Evolutionary conservation across 2,888 invertebrate genomes (phyloP), one percentile per base, ranked within the genome.

Genomic region (Boloria selene): DNA sequence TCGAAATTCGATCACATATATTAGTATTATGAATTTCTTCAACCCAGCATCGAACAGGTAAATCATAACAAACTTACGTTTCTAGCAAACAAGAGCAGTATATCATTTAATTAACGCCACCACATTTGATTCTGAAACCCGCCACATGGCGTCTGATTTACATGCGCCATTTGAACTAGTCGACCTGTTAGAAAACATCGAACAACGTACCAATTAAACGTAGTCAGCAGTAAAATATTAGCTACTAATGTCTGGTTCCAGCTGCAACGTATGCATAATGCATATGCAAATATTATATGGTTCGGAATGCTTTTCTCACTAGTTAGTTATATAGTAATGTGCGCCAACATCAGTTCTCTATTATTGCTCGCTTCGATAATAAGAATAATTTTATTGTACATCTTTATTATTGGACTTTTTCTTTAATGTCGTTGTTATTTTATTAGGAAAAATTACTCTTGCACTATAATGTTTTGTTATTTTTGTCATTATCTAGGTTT

Each of bases 81-180:
- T 31, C 31, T 31, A 31, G 10, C 31, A 31, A n/a, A 31, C 10
- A 7, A 38, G 31, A 38, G 10, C 31, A 38, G 10, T 2, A 7
- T 7, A 38, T 38, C 3, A 2, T 38, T 38, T 38, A 38, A 38
- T 38, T 0, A 38, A 38, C 7, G 13, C 38, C 17, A 47, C 26
- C 31, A 5, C 16, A 26, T 13, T 47, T 26, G 1, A 45, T 58
- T 26, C 16, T 31, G 13, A 47, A 38, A 52, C 31, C n/a, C 38
- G 16, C 22, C 60, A 66, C 38, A 64, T 58, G 55, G 17, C 52
- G 50, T 54, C 38, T 61, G 53, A 69, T 69, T 69, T 64, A 59
- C 64, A 60, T 56, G 22, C 54, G 42, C 47, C 63, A 65, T 52
- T 65, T 50, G 47, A 38, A 56, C 60, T 51, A 16, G 47, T 55